Percentiles rank a stretch among this genome's conserved stretches.
Conservation (phyloP, 1,140 invertebrate species). For the Calliopsis andreniformis region DNA sequence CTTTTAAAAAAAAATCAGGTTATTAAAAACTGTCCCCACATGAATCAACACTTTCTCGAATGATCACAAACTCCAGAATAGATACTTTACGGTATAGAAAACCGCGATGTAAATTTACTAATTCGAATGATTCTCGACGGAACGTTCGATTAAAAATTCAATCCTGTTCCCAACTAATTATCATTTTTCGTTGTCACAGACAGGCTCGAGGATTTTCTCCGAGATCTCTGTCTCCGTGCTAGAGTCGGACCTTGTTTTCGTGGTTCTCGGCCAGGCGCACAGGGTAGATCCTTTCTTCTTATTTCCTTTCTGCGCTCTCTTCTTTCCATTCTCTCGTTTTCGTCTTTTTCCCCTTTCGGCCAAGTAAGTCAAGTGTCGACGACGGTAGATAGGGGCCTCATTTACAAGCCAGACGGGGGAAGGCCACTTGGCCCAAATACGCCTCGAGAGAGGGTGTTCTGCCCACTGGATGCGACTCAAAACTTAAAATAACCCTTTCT, state of each 20-base stretch:
- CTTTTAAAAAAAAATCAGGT: too few species aligned
- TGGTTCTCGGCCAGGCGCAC: conserved; percentile 10
- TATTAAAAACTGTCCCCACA: too few species aligned
- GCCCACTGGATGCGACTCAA: conserved; percentile 42
- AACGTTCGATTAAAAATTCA: too few species aligned
- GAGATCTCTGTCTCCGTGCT: conserved; percentile 15
- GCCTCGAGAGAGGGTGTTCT: conserved; percentile 43
- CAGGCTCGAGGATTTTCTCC: background rate
- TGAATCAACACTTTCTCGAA: too few species aligned
- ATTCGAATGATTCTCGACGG: too few species aligned
- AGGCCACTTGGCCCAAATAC: conserved; percentile 77
- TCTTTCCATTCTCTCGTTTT: conserved; percentile 53
- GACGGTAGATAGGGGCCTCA: conserved; percentile 70
- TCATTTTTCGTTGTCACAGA: too few species aligned
- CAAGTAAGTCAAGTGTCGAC: conserved; percentile 77
- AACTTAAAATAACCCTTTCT: conserved; percentile 35
- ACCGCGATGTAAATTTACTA: too few species aligned
- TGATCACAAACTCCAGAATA: too few species aligned
- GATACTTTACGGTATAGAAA: too few species aligned
- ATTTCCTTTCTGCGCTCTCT: conserved; percentile 42
- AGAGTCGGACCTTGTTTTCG: conserved; percentile 39
- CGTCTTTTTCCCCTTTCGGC: conserved; percentile 66
- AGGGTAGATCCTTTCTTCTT: conserved; percentile 42
- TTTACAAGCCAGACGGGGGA: conserved; percentile 74
- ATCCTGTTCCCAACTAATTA: background rate